phyloP scores from a whole-genome alignment of 2,888 invertebrate species.

The Dastarcus helophoroides region DNA sequence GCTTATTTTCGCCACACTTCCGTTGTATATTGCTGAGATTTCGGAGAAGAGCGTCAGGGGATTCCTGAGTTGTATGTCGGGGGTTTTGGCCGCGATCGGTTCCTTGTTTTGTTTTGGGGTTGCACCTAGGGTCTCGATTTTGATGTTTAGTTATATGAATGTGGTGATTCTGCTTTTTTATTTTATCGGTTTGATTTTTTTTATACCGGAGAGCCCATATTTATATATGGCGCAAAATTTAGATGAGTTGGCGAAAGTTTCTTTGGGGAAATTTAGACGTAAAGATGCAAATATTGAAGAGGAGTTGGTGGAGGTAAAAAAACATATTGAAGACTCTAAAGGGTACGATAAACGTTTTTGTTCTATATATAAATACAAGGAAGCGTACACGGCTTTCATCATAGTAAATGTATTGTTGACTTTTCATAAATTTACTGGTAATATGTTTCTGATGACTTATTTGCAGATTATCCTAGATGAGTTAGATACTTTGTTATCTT shows the following conservation, averaged over 20 bases:
- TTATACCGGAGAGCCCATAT: conserved; percentile 73
- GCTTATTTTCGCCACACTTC: no score
- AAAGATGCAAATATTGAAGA: not conserved
- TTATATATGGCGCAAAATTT: conserved; percentile 40
- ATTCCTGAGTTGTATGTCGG: conserved; percentile 64
- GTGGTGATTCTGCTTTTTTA: conserved; percentile 22
- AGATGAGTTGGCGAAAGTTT: not conserved
- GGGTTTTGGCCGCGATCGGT: conserved; percentile 54
- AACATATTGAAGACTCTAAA: conserved; percentile 23
- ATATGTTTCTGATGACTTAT: conserved; percentile 3
- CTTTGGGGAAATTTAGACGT: conserved; percentile 2
- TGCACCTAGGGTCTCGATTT: conserved; percentile 9
- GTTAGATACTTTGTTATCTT: conserved; percentile 2
- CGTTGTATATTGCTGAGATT: conserved; percentile 76
- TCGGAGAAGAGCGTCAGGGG: conserved; percentile 66
- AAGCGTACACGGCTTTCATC: conserved; percentile 46
- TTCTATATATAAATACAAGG: conserved; percentile 33
- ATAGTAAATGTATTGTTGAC: conserved; percentile 66
- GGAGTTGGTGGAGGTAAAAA: not conserved
- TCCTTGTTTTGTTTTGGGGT: conserved; percentile 39
- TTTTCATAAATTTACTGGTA: conserved; percentile 49
- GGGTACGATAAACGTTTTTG: conserved; percentile 34
- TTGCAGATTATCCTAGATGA: conserved; percentile 6
- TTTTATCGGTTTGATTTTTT: conserved; percentile 44
- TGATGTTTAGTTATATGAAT: conserved; percentile 4